Percentiles rank a stretch among this genome's conserved stretches.
Evolutionary conservation across 2,888 invertebrate genomes (phyloP).

Genomic region (Eupithecia vulgata): DNA sequence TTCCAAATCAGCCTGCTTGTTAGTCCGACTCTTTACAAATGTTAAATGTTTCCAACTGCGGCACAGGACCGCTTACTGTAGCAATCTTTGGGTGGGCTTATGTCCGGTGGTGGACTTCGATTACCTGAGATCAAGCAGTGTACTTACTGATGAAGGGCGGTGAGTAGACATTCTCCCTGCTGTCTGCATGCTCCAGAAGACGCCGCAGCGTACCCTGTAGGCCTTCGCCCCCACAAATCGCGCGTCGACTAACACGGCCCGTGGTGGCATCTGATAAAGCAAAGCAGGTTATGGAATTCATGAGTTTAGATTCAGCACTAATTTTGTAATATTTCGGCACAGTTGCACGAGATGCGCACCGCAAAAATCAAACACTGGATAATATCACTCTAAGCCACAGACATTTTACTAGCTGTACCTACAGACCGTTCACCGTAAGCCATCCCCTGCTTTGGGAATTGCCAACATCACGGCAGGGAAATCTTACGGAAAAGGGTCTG

Average conservation of each 20-base stretch:
- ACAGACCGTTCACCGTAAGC: no score
- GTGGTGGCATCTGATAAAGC: constrained; percentile 66
- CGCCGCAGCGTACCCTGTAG: constrained; percentile 91
- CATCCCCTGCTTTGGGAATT: no score
- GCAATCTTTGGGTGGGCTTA: background rate
- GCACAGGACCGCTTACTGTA: background rate
- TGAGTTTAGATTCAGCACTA: background rate
- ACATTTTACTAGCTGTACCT: no score
- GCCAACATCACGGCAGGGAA: no score
- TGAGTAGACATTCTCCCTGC: constrained; percentile 87
- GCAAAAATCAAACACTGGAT: background rate
- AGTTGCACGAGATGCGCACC: no score
- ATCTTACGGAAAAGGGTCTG: no score
- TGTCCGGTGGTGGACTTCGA: background rate
- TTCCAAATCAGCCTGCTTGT: background rate
- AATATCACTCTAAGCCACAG: background rate
- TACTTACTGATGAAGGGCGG: constrained; percentile 74
- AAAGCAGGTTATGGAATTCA: background rate
- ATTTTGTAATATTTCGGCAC: background rate
- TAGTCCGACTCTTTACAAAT: background rate
- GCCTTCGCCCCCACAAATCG: constrained; percentile 82
- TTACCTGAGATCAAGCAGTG: background rate
- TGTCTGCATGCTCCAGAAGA: constrained; percentile 88
- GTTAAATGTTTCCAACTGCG: background rate
- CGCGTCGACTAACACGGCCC: constrained; percentile 64